A percentile compares a stretch with the other conserved stretches of the same genome.
phyloP scores from a whole-genome alignment of 2,113 vertebrate genomes.

The Vidua macroura region DNA sequence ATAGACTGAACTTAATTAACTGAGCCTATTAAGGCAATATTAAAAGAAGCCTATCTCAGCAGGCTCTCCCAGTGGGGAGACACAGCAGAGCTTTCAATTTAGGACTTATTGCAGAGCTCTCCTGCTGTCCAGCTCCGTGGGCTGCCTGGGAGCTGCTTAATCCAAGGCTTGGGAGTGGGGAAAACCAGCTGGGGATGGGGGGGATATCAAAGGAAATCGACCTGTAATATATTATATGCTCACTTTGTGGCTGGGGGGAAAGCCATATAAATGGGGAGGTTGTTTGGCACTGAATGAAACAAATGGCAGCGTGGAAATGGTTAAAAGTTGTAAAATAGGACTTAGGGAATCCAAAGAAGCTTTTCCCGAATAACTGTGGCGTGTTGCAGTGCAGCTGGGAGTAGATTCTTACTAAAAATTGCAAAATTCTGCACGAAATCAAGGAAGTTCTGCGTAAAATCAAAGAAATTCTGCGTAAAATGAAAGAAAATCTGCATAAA shows the following conservation, averaged over 20 bases:
- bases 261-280: background rate
- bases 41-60: slow-evolving; percentile 61
- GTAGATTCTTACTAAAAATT: background rate
- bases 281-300: background rate
- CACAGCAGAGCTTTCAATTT: slow-evolving; percentile 37
- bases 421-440: background rate
- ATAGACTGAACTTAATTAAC: slow-evolving; percentile 70
- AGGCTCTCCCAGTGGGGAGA: slow-evolving; percentile 28
- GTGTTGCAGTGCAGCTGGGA: background rate
- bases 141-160: slow-evolving; percentile 32
- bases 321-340: background rate
- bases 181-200: background rate
- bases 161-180: background rate
- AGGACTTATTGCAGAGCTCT: slow-evolving; percentile 36
- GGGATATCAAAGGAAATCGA: slow-evolving; percentile 38
- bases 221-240: slow-evolving; percentile 21
- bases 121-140: slow-evolving; percentile 13
- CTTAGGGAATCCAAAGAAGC: background rate
- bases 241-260: background rate
- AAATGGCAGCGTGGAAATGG: background rate
- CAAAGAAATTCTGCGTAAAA: background rate
- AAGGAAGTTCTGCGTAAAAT: background rate
- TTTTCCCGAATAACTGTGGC: background rate
- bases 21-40: slow-evolving; percentile 71
- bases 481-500: background rate